phyloP scores from a whole-genome alignment of 2,888 invertebrate species.

The Chydorus sphaericus region DNA sequence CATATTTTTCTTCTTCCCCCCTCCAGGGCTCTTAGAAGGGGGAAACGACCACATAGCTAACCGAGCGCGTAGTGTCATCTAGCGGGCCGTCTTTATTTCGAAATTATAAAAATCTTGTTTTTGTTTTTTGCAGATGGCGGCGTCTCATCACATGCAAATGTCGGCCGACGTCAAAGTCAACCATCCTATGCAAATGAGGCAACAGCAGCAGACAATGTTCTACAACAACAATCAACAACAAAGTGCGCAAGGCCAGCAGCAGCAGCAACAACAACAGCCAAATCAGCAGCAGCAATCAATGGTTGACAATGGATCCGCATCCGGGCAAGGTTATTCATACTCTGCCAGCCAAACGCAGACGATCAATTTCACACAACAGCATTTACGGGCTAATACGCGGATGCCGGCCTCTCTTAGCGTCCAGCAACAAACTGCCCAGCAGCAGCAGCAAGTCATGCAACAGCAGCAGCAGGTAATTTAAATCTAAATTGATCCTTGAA shows the following conservation, averaged over 20 bases:
- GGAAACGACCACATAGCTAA: not conserved
- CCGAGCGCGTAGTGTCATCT: not conserved
- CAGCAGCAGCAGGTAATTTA: constrained; percentile 14
- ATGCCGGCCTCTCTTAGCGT: constrained; percentile 18
- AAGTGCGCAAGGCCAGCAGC: constrained; percentile 16
- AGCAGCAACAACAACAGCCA: constrained; percentile 18
- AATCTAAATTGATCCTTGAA: not conserved
- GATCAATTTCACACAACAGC: constrained; percentile 67
- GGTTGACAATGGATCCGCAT: constrained; percentile 22
- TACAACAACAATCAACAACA: constrained; percentile 2
- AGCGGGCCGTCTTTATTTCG: too few relatives aligned
- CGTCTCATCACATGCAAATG: constrained; percentile 60
- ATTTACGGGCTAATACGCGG: constrained; percentile 26
- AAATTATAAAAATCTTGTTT: not conserved
- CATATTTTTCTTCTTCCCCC: constrained; percentile 8
- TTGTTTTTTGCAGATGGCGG: constrained; percentile 48
- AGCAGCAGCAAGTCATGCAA: constrained; percentile 21
- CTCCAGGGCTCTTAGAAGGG: not conserved
- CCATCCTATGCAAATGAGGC: constrained; percentile 13
- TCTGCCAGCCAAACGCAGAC: constrained; percentile 51
- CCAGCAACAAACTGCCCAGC: constrained; percentile 26
- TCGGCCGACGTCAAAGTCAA: constrained; percentile 48
- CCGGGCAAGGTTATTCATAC: constrained; percentile 18
- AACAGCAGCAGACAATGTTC: constrained; percentile 7
- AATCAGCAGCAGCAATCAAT: constrained; percentile 14